Conservation (phyloP, 2,888 invertebrate species). For the Metalampra italica region DNA sequence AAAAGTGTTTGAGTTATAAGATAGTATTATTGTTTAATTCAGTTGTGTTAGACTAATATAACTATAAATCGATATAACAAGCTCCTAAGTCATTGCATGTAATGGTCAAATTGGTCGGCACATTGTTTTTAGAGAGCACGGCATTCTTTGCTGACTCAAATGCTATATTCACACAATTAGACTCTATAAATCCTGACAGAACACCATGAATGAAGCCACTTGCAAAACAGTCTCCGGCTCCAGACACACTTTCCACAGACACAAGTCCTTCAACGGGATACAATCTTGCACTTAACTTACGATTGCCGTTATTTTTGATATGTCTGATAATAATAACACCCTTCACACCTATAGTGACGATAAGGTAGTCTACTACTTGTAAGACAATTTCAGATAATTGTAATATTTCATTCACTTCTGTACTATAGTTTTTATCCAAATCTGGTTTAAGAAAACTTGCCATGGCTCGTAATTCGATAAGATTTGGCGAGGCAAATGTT, state of each 20-base stretch:
- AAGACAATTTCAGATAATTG: constrained; percentile 54
- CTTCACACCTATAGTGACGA: constrained; percentile 80
- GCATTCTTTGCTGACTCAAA: constrained; percentile 81
- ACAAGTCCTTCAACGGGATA: constrained; percentile 60
- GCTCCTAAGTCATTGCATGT: constrained; percentile 1
- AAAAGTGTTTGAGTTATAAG: no score
- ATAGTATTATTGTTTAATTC: no score
- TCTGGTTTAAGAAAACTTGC: constrained; percentile 65
- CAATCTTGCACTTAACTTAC: constrained; percentile 22
- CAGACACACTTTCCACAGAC: constrained; percentile 85
- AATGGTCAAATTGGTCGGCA: constrained; percentile 58
- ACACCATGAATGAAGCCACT: constrained; percentile 84
- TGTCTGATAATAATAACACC: constrained; percentile 75
- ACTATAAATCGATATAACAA: no score
- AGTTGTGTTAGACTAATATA: no score
- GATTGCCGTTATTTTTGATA: constrained; percentile 2
- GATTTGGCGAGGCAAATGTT: constrained; percentile 87
- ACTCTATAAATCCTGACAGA: constrained; percentile 73
- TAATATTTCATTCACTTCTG: constrained; percentile 40
- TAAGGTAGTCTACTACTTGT: constrained; percentile 72
- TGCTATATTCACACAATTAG: constrained; percentile 79
- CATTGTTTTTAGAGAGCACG: constrained; percentile 77
- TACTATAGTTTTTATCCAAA: constrained; percentile 22
- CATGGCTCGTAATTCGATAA: constrained; percentile 85
- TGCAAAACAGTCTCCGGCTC: constrained; percentile 88